phyloP scores from a whole-genome alignment of 2,113 vertebrate species.

The Dicerorhinus sumatrensis region DNA sequence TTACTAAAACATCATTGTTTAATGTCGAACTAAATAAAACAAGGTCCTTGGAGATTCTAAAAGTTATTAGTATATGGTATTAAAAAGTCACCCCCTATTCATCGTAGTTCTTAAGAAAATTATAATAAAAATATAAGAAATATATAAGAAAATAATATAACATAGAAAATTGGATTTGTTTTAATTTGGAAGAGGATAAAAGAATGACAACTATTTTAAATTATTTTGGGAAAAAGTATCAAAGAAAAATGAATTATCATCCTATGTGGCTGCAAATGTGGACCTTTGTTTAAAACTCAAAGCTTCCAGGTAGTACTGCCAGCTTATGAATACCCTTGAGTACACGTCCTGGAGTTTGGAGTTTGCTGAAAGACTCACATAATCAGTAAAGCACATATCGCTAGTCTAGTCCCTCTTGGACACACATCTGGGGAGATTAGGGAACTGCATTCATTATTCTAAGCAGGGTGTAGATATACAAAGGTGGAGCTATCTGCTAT shows the following conservation, averaged over 20 bases:
- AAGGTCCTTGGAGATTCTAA: not conserved
- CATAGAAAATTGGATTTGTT: not conserved
- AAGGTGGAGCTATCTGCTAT: constrained; percentile 33
- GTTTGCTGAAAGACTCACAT: not conserved
- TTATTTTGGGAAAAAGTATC: not conserved
- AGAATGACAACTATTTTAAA: constrained; percentile 37
- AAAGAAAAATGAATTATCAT: constrained; percentile 1
- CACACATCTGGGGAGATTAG: not conserved
- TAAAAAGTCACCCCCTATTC: not conserved
- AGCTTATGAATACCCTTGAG: not conserved
- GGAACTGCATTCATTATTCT: not conserved
- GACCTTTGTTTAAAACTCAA: constrained; percentile 51
- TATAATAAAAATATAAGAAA: too few relatives aligned
- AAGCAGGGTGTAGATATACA: not conserved
- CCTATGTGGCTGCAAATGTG: not conserved
- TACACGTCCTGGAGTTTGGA: not conserved
- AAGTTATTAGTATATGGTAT: not conserved
- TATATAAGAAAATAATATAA: not conserved
- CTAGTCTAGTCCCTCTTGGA: not conserved
- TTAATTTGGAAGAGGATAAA: constrained; percentile 27
- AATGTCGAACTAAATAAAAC: constrained; percentile 17
- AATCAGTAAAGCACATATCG: not conserved
- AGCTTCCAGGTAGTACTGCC: not conserved
- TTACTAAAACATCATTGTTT: constrained; percentile 30
- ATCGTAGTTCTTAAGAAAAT: not conserved